Evolutionary conservation across 2,113 vertebrate species (phyloP).

Genomic region (Pitta sordida): DNA sequence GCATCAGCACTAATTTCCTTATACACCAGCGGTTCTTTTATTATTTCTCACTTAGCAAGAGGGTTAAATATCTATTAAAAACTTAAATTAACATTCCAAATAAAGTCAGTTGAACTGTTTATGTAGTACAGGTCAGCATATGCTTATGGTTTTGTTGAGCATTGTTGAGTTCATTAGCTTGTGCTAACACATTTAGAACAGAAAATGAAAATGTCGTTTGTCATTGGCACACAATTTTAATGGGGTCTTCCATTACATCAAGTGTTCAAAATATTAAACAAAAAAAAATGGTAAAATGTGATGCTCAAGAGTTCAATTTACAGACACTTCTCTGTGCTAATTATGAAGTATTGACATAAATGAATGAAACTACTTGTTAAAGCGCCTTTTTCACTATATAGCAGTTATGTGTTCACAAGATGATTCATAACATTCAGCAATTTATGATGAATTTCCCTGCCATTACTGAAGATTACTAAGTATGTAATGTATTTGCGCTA

Average conservation of each 20-base stretch:
- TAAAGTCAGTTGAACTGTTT: not conserved
- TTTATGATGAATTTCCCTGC: constrained; percentile 38
- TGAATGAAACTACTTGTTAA: constrained; percentile 60
- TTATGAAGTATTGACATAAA: constrained; percentile 66
- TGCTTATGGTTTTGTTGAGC: not conserved
- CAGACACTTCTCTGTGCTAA: constrained; percentile 50
- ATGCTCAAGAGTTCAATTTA: constrained; percentile 57
- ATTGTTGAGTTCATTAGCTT: not conserved
- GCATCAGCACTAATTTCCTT: not conserved
- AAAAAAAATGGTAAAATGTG: constrained; percentile 1
- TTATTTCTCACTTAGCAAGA: not conserved
- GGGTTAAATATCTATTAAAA: not conserved
- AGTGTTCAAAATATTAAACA: constrained; percentile 26
- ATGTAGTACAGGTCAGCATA: not conserved
- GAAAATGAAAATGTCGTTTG: constrained; percentile 28
- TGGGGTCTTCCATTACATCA: constrained; percentile 31
- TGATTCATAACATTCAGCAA: constrained; percentile 49
- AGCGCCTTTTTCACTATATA: not conserved
- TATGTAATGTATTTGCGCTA: constrained; percentile 26
- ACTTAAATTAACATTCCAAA: not conserved
- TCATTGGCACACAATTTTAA: constrained; percentile 14
- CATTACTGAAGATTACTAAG: constrained; percentile 30
- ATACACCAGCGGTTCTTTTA: not conserved
- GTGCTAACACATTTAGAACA: not conserved
- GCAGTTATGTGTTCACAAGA: constrained; percentile 39